These are phyloP conservation scores for Apis florea DNA, from an alignment of 1,140 invertebrate genomes.

Conservation along the genomic window DNA sequence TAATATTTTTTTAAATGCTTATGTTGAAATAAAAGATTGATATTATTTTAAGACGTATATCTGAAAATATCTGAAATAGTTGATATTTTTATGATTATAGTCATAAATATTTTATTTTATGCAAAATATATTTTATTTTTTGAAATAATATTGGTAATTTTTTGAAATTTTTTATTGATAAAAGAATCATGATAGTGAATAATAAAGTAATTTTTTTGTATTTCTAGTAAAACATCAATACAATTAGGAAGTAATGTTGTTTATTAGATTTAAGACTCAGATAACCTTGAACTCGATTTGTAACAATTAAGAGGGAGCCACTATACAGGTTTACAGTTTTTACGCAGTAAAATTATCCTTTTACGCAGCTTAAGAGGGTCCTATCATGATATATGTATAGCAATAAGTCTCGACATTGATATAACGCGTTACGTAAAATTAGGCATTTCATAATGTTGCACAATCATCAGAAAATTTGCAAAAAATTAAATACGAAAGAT, in stretches of 20 bases:
- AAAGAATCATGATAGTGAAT: not conserved
- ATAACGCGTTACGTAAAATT: constrained; percentile 46
- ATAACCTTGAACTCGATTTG: constrained; percentile 40
- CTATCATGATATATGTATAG: constrained; percentile 9
- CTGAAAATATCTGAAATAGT: not conserved
- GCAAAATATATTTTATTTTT: not conserved
- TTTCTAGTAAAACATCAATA: constrained; percentile 29
- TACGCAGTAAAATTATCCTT: constrained; percentile 47
- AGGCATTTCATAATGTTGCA: constrained; percentile 47
- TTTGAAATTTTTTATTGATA: not conserved
- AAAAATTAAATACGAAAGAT: not conserved
- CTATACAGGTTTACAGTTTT: constrained; percentile 29
- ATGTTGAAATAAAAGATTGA: not conserved
- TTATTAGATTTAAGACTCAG: constrained; percentile 46
- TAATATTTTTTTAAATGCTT: not conserved
- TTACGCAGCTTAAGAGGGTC: constrained; percentile 25
- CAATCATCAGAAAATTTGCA: constrained; percentile 38
- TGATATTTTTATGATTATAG: no score
- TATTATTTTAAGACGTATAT: not conserved
- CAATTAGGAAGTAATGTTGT: constrained; percentile 49
- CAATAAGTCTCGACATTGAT: constrained; percentile 16
- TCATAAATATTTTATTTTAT: not conserved
- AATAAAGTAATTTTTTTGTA: not conserved
- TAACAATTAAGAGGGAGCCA: constrained; percentile 27
- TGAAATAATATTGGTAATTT: not conserved